These are phyloP conservation scores for Sinocyclocheilus anshuiensis DNA, from an alignment of 2,113 vertebrate species.

Conservation along the genomic window DNA sequence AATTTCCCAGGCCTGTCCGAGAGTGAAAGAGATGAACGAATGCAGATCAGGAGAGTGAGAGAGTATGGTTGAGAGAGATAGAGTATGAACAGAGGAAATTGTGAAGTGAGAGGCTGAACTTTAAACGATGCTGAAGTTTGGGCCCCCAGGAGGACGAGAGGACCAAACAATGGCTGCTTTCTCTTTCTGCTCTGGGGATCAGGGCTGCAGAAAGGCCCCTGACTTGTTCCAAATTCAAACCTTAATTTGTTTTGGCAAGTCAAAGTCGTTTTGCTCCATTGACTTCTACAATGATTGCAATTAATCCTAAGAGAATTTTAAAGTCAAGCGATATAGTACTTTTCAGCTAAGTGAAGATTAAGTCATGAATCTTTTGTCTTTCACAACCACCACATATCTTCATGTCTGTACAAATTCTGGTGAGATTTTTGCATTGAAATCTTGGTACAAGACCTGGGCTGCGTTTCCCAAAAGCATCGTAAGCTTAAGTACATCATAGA, in stretches of 20 bases:
- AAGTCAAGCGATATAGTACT: background rate
- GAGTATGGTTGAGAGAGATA: slow-evolving; percentile 38
- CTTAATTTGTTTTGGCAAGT: slow-evolving; percentile 49
- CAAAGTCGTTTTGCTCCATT: background rate
- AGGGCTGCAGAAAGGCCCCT: slow-evolving; percentile 58
- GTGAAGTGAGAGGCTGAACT: slow-evolving; percentile 26
- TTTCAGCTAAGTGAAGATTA: background rate
- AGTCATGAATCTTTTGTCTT: background rate
- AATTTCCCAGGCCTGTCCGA: slow-evolving; percentile 69
- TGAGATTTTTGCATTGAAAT: background rate
- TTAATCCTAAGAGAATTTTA: slow-evolving; percentile 2
- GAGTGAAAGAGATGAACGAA: slow-evolving; percentile 40
- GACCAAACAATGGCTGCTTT: slow-evolving; percentile 58
- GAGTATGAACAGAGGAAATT: slow-evolving; percentile 53
- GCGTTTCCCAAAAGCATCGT: too few species aligned
- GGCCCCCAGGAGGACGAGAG: slow-evolving; percentile 60
- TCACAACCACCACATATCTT: background rate
- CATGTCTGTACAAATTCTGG: background rate
- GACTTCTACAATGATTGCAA: background rate
- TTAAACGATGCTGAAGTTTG: slow-evolving; percentile 31
- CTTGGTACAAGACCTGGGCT: background rate
- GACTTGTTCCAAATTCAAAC: slow-evolving; percentile 61
- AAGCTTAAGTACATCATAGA: too few species aligned
- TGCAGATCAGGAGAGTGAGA: slow-evolving; percentile 13
- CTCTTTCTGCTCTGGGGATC: slow-evolving; percentile 63